Conservation (phyloP, 2,888 invertebrate genomes). For the Coelogynopora nodosa region DNA sequence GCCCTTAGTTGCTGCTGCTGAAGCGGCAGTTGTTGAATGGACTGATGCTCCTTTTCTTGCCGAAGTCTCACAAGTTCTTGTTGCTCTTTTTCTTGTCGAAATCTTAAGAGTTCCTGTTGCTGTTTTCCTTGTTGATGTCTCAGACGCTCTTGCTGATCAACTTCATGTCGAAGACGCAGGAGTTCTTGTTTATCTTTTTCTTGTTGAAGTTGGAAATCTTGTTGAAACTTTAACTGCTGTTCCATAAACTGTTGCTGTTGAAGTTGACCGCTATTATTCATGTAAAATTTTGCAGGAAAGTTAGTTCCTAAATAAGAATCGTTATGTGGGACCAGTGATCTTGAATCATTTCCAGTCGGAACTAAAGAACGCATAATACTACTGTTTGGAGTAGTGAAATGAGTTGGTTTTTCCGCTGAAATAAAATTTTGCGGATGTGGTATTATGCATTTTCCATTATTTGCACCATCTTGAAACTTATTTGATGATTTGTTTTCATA, state of each 20-base stretch:
- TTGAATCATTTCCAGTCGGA: not conserved
- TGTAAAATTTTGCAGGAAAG: too few species aligned
- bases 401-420: not conserved
- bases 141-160: too few species aligned
- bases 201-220: too few species aligned
- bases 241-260: too few species aligned
- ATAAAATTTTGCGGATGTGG: not conserved
- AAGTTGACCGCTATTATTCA: not conserved
- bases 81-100: not conserved
- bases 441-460: not conserved
- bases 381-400: not conserved
- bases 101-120: too few species aligned
- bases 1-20: not conserved
- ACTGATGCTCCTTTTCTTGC: not conserved
- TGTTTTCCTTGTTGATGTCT: too few species aligned
- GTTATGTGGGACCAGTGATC: not conserved
- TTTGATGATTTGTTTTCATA: not conserved
- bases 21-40: not conserved
- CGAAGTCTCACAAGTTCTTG: not conserved
- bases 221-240: too few species aligned
- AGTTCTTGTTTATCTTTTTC: too few species aligned
- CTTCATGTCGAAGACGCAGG: too few species aligned
- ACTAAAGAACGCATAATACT: not conserved
- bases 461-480: not conserved
- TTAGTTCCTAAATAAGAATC: not conserved